Conservation (phyloP, 2,113 vertebrate species). For the Paramormyrops kingsleyae region DNA sequence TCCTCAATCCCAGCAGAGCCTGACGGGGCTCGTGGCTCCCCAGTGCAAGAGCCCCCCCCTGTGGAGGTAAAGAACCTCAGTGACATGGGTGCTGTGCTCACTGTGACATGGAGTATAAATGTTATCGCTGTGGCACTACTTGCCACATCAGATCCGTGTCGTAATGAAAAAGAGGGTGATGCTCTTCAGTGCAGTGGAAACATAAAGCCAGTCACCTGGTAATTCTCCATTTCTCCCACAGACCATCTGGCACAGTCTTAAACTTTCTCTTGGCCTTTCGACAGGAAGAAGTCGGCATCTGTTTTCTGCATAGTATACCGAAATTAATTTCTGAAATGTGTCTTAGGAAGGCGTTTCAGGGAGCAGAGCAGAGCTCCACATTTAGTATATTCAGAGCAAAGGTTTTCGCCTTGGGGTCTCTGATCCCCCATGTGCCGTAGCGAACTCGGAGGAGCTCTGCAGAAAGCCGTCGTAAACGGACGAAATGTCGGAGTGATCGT, state of each 20-base stretch:
- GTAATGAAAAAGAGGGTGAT: neutral
- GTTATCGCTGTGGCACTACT: neutral
- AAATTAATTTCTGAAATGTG: neutral
- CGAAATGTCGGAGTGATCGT: neutral
- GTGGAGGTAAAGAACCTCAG: neutral
- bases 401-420: neutral
- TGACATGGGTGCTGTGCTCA: neutral
- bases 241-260: neutral
- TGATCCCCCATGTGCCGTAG: neutral
- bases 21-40: neutral
- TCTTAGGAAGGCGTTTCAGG: neutral
- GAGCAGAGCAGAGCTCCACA: neutral
- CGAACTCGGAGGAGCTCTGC: neutral
- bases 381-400: neutral
- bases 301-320: neutral
- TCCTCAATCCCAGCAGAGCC: neutral
- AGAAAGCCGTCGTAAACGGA: neutral
- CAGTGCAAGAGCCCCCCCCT: neutral
- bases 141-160: neutral
- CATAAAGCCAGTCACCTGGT: neutral
- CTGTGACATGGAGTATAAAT: neutral
- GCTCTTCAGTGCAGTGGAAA: neutral
- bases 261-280: neutral
- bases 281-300: neutral
- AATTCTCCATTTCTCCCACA: neutral